Base-by-base conservation (phyloP, 2,888 invertebrate species). In the Scrobipalpa costella region DNA sequence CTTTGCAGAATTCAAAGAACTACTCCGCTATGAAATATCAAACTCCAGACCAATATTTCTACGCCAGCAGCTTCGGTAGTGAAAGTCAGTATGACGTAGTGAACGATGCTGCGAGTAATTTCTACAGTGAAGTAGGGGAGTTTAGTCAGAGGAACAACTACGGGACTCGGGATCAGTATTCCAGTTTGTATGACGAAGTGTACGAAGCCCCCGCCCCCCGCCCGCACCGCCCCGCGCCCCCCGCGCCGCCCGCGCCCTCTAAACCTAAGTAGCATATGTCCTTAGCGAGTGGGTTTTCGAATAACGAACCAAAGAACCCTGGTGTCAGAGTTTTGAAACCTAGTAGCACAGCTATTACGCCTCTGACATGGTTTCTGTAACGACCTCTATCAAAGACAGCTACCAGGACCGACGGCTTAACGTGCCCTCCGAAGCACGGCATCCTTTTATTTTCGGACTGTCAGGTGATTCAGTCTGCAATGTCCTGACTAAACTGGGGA, bases 161-260 rank as follows among this genome's bases (percentile, higher is more conserved):
- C 13, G 77, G 71, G 0, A 13, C 70, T 0, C 73, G 71, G 58
- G 72, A 76, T 13, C 61, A 74, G 27, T 85, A 86, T 63, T 69
- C 77, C 2, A 84, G 80, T 27, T 27, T 27, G 52, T 92, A 92
- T 57, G 92, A 92, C 67, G 90, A 88, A 47, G 92, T 92, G 64
- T 86, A 78, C 34, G 88, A 88, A 13, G 84, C 84, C 6, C 64
- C 80, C 0, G 65, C 76, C 8, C 86, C 90, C n/a, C 80, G 93
- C 0, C 94, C 94, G 2, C 93, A 93, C 73, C 85, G 94, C 0
- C 94, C 94, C 3, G 94, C 94, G 0, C 94, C 94, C 0, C 94
- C 94, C 3, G 94, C 94, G 0, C 94, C 94, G 8, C 55, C 52
- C 5, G 17, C 8, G 15, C 94, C 94, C 0, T 74, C 74, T 3